phyloP scores from a whole-genome alignment of 2,113 vertebrate genomes.

The Bungarus multicinctus region DNA sequence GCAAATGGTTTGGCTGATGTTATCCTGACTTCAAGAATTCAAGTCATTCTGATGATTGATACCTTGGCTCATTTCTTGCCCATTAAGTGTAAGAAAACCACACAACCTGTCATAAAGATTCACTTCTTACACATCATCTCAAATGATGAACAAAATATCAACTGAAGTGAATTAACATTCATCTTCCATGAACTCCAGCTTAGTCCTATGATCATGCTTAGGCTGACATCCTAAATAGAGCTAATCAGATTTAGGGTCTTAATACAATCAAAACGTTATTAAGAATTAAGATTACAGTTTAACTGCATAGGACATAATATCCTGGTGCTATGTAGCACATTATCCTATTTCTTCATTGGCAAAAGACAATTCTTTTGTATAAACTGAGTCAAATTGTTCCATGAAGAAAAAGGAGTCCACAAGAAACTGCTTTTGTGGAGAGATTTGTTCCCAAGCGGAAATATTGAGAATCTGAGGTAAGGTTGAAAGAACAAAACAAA shows the following conservation, averaged over 20 bases:
- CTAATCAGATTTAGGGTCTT: not conserved
- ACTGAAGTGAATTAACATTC: not conserved
- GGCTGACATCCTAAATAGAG: not conserved
- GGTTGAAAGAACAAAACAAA: conserved; percentile 27
- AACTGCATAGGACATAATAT: not conserved
- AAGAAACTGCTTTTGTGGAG: conserved; percentile 27
- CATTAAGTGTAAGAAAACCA: not conserved
- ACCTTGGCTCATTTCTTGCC: not conserved
- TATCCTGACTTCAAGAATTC: not conserved
- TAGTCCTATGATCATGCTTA: not conserved
- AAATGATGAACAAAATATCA: not conserved
- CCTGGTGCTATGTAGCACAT: not conserved
- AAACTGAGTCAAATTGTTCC: conserved; percentile 9
- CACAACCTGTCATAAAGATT: not conserved
- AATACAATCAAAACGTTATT: not conserved
- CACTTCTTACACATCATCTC: not conserved
- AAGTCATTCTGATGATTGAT: not conserved
- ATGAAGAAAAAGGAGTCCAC: conserved; percentile 20
- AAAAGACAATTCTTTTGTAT: conserved; percentile 11
- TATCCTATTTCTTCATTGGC: not conserved
- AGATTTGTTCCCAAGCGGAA: conserved; percentile 20
- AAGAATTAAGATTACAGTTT: not conserved
- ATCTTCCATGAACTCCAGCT: not conserved
- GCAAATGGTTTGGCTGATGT: not conserved
- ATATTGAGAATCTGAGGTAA: conserved; percentile 30